Evolutionary conservation across 1,140 invertebrate genomes (phyloP).

Genomic region (Zaprionus africanus): DNA sequence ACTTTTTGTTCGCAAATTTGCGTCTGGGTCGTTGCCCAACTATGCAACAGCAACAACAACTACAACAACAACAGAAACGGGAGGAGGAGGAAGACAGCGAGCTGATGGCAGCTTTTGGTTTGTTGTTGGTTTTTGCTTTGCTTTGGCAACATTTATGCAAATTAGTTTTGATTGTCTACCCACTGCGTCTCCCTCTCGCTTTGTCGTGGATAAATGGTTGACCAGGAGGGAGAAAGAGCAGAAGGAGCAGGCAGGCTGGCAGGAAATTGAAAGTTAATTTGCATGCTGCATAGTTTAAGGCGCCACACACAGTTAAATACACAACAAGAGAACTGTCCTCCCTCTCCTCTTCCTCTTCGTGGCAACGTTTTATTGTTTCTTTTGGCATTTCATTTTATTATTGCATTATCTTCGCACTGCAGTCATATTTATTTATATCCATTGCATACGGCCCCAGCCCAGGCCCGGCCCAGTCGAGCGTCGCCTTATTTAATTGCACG

Average conservation of each 20-base stretch:
- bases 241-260: not conserved
- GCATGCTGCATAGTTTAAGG: slow-evolving; percentile 67
- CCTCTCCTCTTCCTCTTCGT: too few species aligned
- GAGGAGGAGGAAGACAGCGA: not conserved
- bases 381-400: slow-evolving; percentile 62
- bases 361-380: slow-evolving; percentile 61
- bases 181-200: slow-evolving; percentile 4
- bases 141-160: slow-evolving; percentile 80
- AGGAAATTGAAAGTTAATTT: slow-evolving; percentile 84
- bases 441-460: slow-evolving; percentile 38
- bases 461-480: slow-evolving; percentile 21
- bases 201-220: slow-evolving; percentile 1
- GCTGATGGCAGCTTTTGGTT: slow-evolving; percentile 58
- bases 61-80: slow-evolving; percentile 3
- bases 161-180: slow-evolving; percentile 81
- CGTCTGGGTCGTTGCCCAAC: slow-evolving; percentile 74
- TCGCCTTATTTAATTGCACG: slow-evolving; percentile 79
- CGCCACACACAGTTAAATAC: slow-evolving; percentile 69
- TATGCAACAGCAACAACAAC: slow-evolving; percentile 48
- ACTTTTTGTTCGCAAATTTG: slow-evolving; percentile 79
- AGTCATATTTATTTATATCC: slow-evolving; percentile 58
- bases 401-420: slow-evolving; percentile 66
- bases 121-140: slow-evolving; percentile 59
- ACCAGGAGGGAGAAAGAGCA: not conserved
- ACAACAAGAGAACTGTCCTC: slow-evolving; percentile 72